Conservation (phyloP, 1,140 invertebrate genomes). For the Aporrectodea caliginosa region DNA sequence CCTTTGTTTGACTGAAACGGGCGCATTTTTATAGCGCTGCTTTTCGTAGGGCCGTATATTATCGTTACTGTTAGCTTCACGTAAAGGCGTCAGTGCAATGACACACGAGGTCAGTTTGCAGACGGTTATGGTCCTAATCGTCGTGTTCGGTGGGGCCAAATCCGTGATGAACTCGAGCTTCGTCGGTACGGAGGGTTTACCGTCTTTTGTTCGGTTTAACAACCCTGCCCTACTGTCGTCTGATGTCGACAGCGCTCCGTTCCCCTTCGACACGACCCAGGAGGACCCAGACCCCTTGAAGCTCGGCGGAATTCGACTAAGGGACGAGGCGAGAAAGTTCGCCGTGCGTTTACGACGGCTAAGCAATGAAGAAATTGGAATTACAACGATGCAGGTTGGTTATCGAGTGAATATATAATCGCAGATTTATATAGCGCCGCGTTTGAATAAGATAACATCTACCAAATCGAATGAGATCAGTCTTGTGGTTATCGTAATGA, state of each 20-base stretch:
- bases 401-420: slow-evolving; percentile 5
- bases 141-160: too few species aligned
- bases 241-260: slow-evolving; percentile 38
- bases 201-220: slow-evolving; percentile 35
- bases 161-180: not conserved
- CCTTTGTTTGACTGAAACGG: too few species aligned
- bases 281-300: slow-evolving; percentile 39
- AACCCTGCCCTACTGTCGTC: slow-evolving; percentile 29
- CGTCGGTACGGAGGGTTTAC: not conserved
- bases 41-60: too few species aligned
- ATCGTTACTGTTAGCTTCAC: too few species aligned
- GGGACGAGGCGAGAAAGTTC: slow-evolving; percentile 48
- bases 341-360: slow-evolving; percentile 49
- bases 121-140: too few species aligned
- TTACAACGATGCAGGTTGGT: slow-evolving; percentile 60
- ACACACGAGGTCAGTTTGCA: too few species aligned
- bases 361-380: slow-evolving; percentile 61
- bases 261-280: slow-evolving; percentile 39
- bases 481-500: too few species aligned
- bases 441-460: too few species aligned
- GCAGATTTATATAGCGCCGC: too few species aligned
- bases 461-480: too few species aligned
- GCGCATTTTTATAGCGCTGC: too few species aligned
- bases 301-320: slow-evolving; percentile 47
- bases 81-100: too few species aligned